Percentiles rank a stretch among this genome's conserved stretches.
These are phyloP conservation scores for Parapsyche elsis DNA, from an alignment of 1,140 invertebrate species.

Conservation along the genomic window DNA sequence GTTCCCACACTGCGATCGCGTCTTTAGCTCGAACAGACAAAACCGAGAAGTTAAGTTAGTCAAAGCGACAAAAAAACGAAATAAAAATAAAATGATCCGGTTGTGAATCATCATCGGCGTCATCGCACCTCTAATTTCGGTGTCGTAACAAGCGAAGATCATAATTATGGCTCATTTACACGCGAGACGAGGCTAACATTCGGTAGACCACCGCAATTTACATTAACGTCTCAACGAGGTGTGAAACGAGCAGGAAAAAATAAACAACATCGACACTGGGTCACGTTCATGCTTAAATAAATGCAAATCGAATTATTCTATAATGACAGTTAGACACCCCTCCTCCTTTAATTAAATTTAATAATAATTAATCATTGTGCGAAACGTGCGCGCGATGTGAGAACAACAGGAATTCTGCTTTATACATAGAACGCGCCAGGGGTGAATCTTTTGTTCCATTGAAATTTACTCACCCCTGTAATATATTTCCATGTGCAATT, in stretches of 20 bases:
- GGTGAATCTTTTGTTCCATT: slow-evolving; percentile 9
- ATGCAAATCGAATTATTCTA: no score
- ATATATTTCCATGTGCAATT: not conserved
- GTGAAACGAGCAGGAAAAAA: not conserved
- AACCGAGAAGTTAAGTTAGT: not conserved
- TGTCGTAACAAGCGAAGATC: not conserved
- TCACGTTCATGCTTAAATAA: no score
- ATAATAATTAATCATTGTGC: not conserved
- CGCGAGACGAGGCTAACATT: slow-evolving; percentile 3
- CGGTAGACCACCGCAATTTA: not conserved
- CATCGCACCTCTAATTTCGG: not conserved
- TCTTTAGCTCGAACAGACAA: not conserved
- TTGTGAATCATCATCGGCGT: slow-evolving; percentile 16
- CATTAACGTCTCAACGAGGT: slow-evolving; percentile 10
- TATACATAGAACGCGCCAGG: not conserved
- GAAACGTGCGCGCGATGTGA: not conserved
- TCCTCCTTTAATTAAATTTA: not conserved
- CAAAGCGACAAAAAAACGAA: not conserved
- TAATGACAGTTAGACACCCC: no score
- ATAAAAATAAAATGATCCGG: slow-evolving; percentile 12
- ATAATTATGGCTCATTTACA: slow-evolving; percentile 15
- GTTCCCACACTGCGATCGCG: not conserved
- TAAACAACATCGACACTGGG: no score
- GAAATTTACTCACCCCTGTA: not conserved
- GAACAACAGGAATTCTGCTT: slow-evolving; percentile 10